Evolutionary conservation across 2,113 vertebrate genomes (phyloP).

Genomic region (Corvus cornix): DNA sequence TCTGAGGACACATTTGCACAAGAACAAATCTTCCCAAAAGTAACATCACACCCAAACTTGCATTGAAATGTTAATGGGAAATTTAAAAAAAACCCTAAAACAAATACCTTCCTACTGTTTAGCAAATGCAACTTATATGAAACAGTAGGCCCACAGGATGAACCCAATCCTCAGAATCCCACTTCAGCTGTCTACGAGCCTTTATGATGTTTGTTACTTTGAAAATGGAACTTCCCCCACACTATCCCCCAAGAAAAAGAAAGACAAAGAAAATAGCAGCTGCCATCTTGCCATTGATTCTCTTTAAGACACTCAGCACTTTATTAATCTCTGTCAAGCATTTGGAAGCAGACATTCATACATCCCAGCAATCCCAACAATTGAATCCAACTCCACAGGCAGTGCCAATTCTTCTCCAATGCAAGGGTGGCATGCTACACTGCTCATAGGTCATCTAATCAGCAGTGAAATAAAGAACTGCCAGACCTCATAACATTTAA

Average conservation of each 20-base stretch:
- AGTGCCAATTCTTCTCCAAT: slow-evolving; percentile 19
- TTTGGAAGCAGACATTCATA: slow-evolving; percentile 21
- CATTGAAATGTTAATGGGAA: neutral
- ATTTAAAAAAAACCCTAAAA: neutral
- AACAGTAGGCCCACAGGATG: neutral
- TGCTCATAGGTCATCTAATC: slow-evolving; percentile 57
- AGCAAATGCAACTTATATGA: neutral
- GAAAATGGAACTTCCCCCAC: neutral
- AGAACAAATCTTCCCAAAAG: neutral
- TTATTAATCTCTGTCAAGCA: slow-evolving; percentile 53
- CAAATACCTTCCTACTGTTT: neutral
- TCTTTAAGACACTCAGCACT: slow-evolving; percentile 28
- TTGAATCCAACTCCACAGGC: slow-evolving; percentile 1
- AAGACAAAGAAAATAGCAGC: slow-evolving; percentile 9
- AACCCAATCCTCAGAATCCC: neutral
- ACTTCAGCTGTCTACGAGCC: neutral
- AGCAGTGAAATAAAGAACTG: slow-evolving; percentile 58
- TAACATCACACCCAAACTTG: neutral
- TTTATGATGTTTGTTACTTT: neutral
- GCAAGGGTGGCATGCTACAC: neutral
- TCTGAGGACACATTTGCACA: neutral
- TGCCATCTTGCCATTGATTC: slow-evolving; percentile 27
- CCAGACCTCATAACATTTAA: slow-evolving; percentile 50
- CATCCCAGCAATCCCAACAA: slow-evolving; percentile 32
- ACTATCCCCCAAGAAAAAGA: neutral